phyloP scores from a whole-genome alignment of 2,113 vertebrate species.

The Heptranchias perlo region DNA sequence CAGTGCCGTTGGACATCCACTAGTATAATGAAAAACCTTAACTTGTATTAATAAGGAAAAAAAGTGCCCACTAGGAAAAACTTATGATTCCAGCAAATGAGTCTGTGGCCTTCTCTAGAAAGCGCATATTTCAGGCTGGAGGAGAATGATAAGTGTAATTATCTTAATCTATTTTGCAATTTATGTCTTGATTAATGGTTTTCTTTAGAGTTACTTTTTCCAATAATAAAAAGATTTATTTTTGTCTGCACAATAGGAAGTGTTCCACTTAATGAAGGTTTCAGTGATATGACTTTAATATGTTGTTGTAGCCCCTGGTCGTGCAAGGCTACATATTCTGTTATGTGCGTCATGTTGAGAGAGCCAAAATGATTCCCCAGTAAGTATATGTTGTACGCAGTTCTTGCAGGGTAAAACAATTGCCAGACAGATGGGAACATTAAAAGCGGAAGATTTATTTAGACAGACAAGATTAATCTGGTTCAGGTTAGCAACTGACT shows the following conservation, averaged over 20 bases:
- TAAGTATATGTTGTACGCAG: not conserved
- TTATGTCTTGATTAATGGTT: not conserved
- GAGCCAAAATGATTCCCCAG: not conserved
- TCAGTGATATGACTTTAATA: not conserved
- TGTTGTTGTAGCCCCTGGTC: not conserved
- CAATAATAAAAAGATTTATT: not conserved
- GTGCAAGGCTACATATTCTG: not conserved
- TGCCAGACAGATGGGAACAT: not conserved
- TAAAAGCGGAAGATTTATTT: not conserved
- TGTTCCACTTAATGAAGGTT: not conserved
- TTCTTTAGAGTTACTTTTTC: not conserved
- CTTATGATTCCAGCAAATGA: not conserved
- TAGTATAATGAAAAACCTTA: not conserved
- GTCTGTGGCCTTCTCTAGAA: not conserved
- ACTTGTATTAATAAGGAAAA: not conserved
- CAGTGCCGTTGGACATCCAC: not conserved
- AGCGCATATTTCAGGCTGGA: not conserved
- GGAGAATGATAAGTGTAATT: not conserved
- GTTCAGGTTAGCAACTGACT: not conserved
- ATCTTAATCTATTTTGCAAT: constrained; percentile 14
- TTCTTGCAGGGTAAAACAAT: not conserved
- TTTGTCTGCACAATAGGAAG: not conserved
- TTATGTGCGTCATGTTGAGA: not conserved
- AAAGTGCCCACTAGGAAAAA: not conserved
- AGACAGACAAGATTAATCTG: not conserved